Conservation (phyloP, 2,888 invertebrate species). For the Trichacis sp. region DNA sequence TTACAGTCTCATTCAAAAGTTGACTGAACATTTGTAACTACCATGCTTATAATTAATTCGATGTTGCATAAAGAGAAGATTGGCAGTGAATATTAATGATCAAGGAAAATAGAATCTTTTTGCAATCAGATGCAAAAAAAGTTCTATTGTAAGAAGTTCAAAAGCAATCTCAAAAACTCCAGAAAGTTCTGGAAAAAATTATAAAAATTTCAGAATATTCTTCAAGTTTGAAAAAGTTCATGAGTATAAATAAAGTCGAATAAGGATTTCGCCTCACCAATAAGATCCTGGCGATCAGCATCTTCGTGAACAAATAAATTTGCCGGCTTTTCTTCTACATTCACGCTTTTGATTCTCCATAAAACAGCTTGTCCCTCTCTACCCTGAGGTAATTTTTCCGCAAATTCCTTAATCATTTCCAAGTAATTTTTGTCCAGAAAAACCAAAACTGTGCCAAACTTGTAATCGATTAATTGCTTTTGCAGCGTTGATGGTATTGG, state of each 20-base stretch:
- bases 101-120: conserved; percentile 5
- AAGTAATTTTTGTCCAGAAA: conserved; percentile 55
- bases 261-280: conserved; percentile 51
- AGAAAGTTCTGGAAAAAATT: too few relatives aligned
- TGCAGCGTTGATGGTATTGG: conserved; percentile 56
- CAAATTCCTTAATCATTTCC: conserved; percentile 51
- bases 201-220: too few relatives aligned
- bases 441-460: conserved; percentile 54
- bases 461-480: conserved; percentile 57
- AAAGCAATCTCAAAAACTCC: too few relatives aligned
- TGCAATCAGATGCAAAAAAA: conserved; percentile 11
- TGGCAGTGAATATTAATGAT: too few relatives aligned
- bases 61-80: too few relatives aligned
- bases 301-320: conserved; percentile 55
- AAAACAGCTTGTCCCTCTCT: conserved; percentile 60
- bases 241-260: too few relatives aligned
- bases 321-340: conserved; percentile 43
- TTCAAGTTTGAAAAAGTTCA: too few relatives aligned
- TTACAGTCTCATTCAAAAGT: too few relatives aligned
- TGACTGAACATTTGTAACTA: too few relatives aligned
- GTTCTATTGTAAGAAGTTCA: too few relatives aligned
- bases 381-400: conserved; percentile 54
- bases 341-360: conserved; percentile 54
- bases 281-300: conserved; percentile 61
- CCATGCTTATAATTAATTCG: too few relatives aligned